phyloP scores from a whole-genome alignment of 2,888 invertebrate species.

The Oasisia sp. region DNA sequence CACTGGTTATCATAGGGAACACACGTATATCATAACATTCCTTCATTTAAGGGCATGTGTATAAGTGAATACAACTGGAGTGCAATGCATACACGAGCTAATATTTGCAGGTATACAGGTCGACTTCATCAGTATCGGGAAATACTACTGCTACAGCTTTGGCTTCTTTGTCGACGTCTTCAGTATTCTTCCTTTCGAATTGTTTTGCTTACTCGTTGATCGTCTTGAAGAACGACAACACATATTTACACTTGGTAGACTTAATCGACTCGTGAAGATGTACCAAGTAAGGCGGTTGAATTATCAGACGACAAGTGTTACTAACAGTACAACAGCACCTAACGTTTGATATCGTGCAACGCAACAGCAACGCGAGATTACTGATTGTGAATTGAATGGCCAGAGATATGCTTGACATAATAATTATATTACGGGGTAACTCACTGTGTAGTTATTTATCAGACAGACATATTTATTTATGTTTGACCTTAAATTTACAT shows the following conservation, averaged over 20 bases:
- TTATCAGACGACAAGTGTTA: too few relatives aligned
- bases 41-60: too few relatives aligned
- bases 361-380: neutral
- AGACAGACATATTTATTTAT: too few relatives aligned
- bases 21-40: too few relatives aligned
- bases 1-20: too few relatives aligned
- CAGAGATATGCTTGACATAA: neutral
- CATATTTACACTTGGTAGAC: constrained; percentile 33
- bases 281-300: constrained; percentile 26
- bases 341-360: neutral
- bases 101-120: constrained; percentile 24
- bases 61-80: too few relatives aligned
- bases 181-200: constrained; percentile 36
- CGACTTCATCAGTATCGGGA: constrained; percentile 26
- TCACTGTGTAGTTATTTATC: too few relatives aligned
- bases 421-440: too few relatives aligned
- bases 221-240: neutral
- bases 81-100: too few relatives aligned
- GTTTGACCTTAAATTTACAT: too few relatives aligned
- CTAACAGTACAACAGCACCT: neutral
- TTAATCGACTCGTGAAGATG: constrained; percentile 36
- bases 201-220: constrained; percentile 22
- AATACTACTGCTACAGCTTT: constrained; percentile 30
- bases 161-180: constrained; percentile 34
- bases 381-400: neutral